Base-by-base conservation (phyloP, 2,797 vertebrate genomes). In the Brachymystax lenok region DNA sequence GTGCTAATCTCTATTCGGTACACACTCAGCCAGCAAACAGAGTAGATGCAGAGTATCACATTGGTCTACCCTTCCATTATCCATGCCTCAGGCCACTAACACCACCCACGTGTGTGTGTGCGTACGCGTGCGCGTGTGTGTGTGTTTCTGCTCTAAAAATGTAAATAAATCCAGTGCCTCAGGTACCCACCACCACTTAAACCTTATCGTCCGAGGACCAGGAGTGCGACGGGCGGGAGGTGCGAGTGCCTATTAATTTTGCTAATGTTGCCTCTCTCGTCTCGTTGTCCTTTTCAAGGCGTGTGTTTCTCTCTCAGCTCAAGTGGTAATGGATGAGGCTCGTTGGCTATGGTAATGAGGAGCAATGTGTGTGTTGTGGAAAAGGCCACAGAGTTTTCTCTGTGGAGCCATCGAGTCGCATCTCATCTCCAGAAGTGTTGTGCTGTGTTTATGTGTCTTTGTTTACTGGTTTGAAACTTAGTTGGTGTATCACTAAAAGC, bases 301-400 rank as follows among this genome's bases (percentile, higher is more conserved):
- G 80, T 93, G 92, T 88, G 85, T 82, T 91, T 87, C 91, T 92
- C 40, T 46, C 78, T 82, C 74, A 78, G 78, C 85, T 87, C 71
- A 82, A 92, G 89, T 86, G 89, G 86, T 88, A 91, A 93, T 94
- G 91, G 92, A 93, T 90, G 84, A 88, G 88, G 81, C 90, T 92
- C 79, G 86, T 93, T 92, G 90, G 87, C 86, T 89, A 92, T 94
- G 92, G 86, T 92, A 92, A 94, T 93, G 85, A 90, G 84, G 79
- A 75, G 88, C 90, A 90, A 90, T 90, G 88, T 78, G 89, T 40
- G 40, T 83, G 19, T 77, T 75, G 76, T 81, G 84, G 86, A 91
- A 92, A 92, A 92, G 87, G 90, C 92, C 40, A 46, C 40, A 3
- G 40, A 46, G 40, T 46, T 46, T 12, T 46, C 40, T 46, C 40